A percentile compares a stretch with the other conserved stretches of the same genome.
Conservation (phyloP, 1,140 invertebrate genomes). For the Drosophila mauritiana region DNA sequence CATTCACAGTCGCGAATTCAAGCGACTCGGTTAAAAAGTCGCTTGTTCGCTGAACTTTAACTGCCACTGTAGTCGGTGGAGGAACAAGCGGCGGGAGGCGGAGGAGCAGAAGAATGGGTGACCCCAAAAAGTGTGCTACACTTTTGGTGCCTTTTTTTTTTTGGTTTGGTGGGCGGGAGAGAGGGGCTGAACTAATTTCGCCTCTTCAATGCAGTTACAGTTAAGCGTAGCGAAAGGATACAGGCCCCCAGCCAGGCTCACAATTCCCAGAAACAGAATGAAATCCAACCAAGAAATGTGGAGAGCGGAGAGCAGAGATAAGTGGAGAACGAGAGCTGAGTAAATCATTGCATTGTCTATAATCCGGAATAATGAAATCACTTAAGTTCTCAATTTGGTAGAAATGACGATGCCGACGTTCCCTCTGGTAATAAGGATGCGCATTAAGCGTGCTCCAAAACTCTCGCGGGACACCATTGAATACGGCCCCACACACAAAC, state of each 20-base stretch:
- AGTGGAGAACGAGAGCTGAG: slow-evolving; percentile 44
- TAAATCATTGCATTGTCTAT: slow-evolving; percentile 82
- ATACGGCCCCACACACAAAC: slow-evolving; percentile 45
- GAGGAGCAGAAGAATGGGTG: background rate
- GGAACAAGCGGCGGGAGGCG: background rate
- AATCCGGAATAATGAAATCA: slow-evolving; percentile 83
- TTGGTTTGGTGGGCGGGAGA: background rate
- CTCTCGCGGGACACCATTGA: slow-evolving; percentile 79
- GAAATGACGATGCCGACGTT: slow-evolving; percentile 59
- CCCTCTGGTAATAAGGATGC: slow-evolving; percentile 79
- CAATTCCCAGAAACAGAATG: background rate
- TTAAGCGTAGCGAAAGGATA: slow-evolving; percentile 18
- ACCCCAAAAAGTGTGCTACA: slow-evolving; percentile 53
- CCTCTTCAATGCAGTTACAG: slow-evolving; percentile 60
- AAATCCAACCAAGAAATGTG: background rate
- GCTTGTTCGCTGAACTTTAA: slow-evolving; percentile 49
- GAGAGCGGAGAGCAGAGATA: background rate
- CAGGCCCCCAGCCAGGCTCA: background rate
- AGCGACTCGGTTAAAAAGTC: slow-evolving; percentile 56
- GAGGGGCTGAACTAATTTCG: slow-evolving; percentile 48
- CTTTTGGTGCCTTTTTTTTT: slow-evolving; percentile 36
- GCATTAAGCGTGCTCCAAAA: slow-evolving; percentile 73
- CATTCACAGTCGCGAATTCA: slow-evolving; percentile 44
- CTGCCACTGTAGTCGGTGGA: slow-evolving; percentile 4
- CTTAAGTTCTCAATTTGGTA: slow-evolving; percentile 81